phyloP scores from a whole-genome alignment of 2,888 invertebrate genomes.

The Callimorpha dominula region DNA sequence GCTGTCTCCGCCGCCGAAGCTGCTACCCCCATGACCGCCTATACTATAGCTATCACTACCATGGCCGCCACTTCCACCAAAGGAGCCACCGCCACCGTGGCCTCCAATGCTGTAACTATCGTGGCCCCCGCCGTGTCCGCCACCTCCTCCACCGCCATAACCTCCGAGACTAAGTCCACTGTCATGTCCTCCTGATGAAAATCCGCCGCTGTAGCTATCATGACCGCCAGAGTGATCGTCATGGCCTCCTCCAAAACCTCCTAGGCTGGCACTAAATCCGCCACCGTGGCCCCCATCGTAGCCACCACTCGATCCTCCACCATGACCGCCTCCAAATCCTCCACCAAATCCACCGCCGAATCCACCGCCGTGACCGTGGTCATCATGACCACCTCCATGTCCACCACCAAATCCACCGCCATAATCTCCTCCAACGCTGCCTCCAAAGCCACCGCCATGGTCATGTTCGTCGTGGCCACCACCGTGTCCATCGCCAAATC shows the following conservation, averaged over 20 bases:
- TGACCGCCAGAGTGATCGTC: conserved; percentile 47
- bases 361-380: conserved; percentile 55
- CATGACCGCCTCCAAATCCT: conserved; percentile 53
- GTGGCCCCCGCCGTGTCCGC: conserved; percentile 37
- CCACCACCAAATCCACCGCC: conserved; percentile 60
- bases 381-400: conserved; percentile 54
- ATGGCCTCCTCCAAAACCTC: conserved; percentile 38
- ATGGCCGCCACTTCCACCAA: conserved; percentile 44
- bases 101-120: conserved; percentile 49
- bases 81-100: conserved; percentile 41
- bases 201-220: conserved; percentile 55
- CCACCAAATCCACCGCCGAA: conserved; percentile 40
- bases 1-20: conserved; percentile 46
- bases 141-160: conserved; percentile 47
- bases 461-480: conserved; percentile 53
- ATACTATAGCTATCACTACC: conserved; percentile 46
- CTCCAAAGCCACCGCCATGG: conserved; percentile 42
- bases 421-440: conserved; percentile 34
- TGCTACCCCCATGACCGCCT: conserved; percentile 37
- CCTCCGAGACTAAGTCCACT: conserved; percentile 48
- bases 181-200: conserved; percentile 45
- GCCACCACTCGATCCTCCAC: conserved; percentile 36
- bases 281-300: conserved; percentile 38
- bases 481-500: conserved; percentile 26
- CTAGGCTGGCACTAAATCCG: conserved; percentile 34